Base-by-base conservation (phyloP, 2,113 vertebrate genomes). In the Dissostichus mawsoni region DNA sequence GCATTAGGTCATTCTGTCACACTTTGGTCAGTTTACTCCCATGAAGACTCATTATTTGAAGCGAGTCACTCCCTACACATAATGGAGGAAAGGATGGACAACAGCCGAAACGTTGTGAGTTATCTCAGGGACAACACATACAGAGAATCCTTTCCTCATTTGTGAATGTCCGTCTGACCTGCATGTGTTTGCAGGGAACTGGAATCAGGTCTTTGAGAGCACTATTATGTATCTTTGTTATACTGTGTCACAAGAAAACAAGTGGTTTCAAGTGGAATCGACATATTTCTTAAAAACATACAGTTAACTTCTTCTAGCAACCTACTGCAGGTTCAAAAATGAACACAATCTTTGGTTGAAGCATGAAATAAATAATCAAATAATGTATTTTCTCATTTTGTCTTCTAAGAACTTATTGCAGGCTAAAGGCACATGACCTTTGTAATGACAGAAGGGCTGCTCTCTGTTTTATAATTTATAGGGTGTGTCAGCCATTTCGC, bases 381-480 rank as follows among this genome's bases (percentile, higher is more conserved):
- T 14, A 64, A 44, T 45, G 5, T 71, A 66, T 18, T 8, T 50
- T 69, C 11, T 69, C 16, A 53, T 61, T 48, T 67, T 48, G 8
- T 48, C 56, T 23, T 69, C 25, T 59, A 47, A 53, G 13, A 57
- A 12, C 9, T 23, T 23, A 76, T 52, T 67, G 50, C n/a, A 41
- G 20, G 52, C 12, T 65, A 65, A 83, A 56, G 13, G 44, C 66
- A 63, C 10, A 14, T 29, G 25, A 6, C 23, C 10, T 6, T 66
- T 69, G 57, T 58, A 23, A 41, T 78, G 52, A 52, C 7, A 25
- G 2, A 5, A 4, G 14, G 44, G 3, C 36, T 45, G 67, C 3
- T 62, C 57, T 74, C 44, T 75, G 57, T 61, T 66, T 29, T 81
- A 76, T 90, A 73, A 84, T 86, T 70, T 61, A 85, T 79, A 16